Percentiles rank a stretch among this genome's conserved stretches.
Conservation (phyloP, 2,113 vertebrate genomes). For the Syngnathoides biaculeatus region DNA sequence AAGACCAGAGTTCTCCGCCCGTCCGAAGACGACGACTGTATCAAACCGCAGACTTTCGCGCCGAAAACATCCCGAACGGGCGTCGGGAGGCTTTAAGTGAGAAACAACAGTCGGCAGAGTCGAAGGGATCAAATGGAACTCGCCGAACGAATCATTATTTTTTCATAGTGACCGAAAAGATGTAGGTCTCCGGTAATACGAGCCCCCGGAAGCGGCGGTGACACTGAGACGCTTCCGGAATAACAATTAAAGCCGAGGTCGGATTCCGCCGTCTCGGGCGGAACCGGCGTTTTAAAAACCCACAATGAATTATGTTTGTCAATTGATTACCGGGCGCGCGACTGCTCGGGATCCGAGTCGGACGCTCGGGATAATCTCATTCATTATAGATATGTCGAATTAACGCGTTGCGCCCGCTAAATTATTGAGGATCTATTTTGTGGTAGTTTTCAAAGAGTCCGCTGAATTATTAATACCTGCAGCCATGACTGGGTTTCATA, state of each 20-base stretch:
- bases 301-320: slow-evolving; percentile 24
- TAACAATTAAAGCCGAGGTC: slow-evolving; percentile 40
- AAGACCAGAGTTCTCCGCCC: neutral
- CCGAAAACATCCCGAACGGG: slow-evolving; percentile 20
- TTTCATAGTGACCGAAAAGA: slow-evolving; percentile 52
- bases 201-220: slow-evolving; percentile 21
- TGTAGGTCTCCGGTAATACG: slow-evolving; percentile 48
- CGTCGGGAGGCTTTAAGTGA: slow-evolving; percentile 30
- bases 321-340: slow-evolving; percentile 21
- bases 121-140: slow-evolving; percentile 47
- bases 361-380: slow-evolving; percentile 63
- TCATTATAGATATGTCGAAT: slow-evolving; percentile 67
- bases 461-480: slow-evolving; percentile 64
- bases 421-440: slow-evolving; percentile 63
- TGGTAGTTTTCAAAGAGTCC: slow-evolving; percentile 48
- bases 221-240: slow-evolving; percentile 53
- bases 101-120: slow-evolving; percentile 21
- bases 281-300: slow-evolving; percentile 10
- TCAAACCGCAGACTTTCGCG: slow-evolving; percentile 30
- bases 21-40: neutral
- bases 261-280: slow-evolving; percentile 28
- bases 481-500: slow-evolving; percentile 47
- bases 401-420: slow-evolving; percentile 60
- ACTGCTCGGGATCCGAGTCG: slow-evolving; percentile 32
- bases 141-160: slow-evolving; percentile 43